Percentiles rank a stretch among this genome's conserved stretches.
Evolutionary conservation across 1,140 invertebrate species (phyloP).

Genomic region (Bombus confusus): DNA sequence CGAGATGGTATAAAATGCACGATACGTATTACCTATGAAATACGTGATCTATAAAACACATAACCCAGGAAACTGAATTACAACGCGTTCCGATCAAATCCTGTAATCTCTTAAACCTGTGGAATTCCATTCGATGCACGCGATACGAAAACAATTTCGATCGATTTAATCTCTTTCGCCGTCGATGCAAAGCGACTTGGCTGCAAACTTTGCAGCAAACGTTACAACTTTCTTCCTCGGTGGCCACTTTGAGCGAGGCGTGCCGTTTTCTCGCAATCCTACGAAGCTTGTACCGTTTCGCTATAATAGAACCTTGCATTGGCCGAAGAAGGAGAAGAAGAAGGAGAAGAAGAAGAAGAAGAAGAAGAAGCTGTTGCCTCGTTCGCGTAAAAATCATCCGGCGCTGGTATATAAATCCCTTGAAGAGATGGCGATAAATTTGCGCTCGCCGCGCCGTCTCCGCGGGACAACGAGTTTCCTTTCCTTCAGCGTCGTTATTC

Average conservation of each 20-base stretch:
- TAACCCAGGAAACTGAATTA: neutral
- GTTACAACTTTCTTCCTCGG: neutral
- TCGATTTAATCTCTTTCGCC: neutral
- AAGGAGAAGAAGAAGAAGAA: too few relatives aligned
- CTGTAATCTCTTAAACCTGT: neutral
- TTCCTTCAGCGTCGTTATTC: constrained; percentile 10
- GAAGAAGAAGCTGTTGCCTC: neutral
- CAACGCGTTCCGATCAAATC: neutral
- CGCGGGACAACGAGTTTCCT: neutral
- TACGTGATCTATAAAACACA: neutral
- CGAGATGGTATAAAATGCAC: too few relatives aligned
- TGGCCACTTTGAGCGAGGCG: neutral
- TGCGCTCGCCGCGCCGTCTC: neutral
- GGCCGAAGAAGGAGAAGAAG: neutral
- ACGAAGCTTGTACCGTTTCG: neutral
- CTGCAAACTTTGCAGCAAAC: neutral
- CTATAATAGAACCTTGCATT: neutral
- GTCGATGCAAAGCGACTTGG: neutral
- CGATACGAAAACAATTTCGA: neutral
- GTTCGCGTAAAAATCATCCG: constrained; percentile 10
- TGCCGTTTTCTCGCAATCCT: neutral
- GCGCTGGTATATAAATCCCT: constrained; percentile 10
- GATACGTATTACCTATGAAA: neutral
- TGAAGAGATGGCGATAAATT: constrained; percentile 26
- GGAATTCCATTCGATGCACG: too few relatives aligned